Conservation (phyloP, 2,888 invertebrate genomes). For the Brenthis daphne region DNA sequence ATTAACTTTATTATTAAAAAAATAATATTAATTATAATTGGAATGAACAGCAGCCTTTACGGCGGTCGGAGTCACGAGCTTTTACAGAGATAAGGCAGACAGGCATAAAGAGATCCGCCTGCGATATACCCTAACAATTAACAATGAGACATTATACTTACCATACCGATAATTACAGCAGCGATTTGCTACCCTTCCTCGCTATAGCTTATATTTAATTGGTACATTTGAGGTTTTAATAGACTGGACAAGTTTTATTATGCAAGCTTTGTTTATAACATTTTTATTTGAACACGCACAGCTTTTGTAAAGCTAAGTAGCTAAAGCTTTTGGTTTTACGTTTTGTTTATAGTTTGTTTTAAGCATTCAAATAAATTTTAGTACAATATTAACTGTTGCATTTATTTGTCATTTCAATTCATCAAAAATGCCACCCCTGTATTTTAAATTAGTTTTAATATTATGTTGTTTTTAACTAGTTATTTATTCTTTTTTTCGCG, state of each 20-base stretch:
- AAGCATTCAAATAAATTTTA: too few species aligned
- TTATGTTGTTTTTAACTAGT: too few species aligned
- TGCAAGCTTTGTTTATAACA: not conserved
- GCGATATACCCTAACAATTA: conserved; percentile 77
- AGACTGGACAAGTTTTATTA: not conserved
- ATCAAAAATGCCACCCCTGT: too few species aligned
- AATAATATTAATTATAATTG: conserved; percentile 9
- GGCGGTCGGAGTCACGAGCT: conserved; percentile 48
- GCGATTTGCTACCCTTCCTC: conserved; percentile 61
- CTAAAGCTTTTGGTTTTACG: too few species aligned
- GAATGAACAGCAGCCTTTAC: conserved; percentile 49
- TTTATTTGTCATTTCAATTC: too few species aligned
- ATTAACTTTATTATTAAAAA: not conserved
- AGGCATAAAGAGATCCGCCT: conserved; percentile 77
- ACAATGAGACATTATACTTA: conserved; percentile 81
- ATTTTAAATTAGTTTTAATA: too few species aligned
- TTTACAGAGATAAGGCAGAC: conserved; percentile 69
- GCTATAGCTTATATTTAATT: conserved; percentile 60
- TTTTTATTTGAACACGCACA: not conserved
- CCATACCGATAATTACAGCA: conserved; percentile 74
- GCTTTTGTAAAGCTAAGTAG: too few species aligned
- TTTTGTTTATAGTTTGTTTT: too few species aligned
- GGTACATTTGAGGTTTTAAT: conserved; percentile 40
- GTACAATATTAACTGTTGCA: too few species aligned
- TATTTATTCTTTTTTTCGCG: too few species aligned